phyloP scores from a whole-genome alignment of 2,888 invertebrate genomes.

The Idaea aversata region DNA sequence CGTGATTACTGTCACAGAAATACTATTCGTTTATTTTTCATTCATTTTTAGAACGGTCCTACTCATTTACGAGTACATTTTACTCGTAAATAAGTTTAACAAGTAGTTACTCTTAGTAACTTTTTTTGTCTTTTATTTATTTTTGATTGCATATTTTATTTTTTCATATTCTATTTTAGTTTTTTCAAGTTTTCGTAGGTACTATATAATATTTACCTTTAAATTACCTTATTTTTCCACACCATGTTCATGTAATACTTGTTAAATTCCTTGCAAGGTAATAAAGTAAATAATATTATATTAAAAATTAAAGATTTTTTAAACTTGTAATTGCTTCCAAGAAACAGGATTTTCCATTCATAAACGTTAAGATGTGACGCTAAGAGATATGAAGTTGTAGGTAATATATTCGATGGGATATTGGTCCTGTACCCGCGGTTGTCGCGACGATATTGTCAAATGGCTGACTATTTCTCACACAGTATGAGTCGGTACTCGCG shows the following conservation, averaged over 20 bases:
- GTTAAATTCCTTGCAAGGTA: too few species aligned
- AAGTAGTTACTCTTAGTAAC: neutral
- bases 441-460: conserved; percentile 65
- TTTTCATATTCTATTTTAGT: neutral
- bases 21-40: conserved; percentile 28
- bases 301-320: neutral
- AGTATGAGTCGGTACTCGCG: conserved; percentile 61
- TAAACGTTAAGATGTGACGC: conserved; percentile 41
- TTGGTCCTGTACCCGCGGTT: conserved; percentile 47
- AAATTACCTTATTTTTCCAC: neutral
- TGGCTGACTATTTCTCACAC: conserved; percentile 67
- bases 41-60: conserved; percentile 9
- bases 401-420: conserved; percentile 47
- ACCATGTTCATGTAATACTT: too few species aligned
- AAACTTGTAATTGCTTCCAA: conserved; percentile 22
- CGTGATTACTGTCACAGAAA: conserved; percentile 66
- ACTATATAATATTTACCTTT: neutral
- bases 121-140: neutral
- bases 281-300: too few species aligned
- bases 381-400: conserved; percentile 50
- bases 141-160: neutral
- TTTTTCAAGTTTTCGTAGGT: neutral
- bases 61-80: conserved; percentile 11
- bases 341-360: conserved; percentile 37
- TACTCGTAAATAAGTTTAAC: neutral